Conservation (phyloP, 2,113 vertebrate genomes). For the Brachirus orientalis region DNA sequence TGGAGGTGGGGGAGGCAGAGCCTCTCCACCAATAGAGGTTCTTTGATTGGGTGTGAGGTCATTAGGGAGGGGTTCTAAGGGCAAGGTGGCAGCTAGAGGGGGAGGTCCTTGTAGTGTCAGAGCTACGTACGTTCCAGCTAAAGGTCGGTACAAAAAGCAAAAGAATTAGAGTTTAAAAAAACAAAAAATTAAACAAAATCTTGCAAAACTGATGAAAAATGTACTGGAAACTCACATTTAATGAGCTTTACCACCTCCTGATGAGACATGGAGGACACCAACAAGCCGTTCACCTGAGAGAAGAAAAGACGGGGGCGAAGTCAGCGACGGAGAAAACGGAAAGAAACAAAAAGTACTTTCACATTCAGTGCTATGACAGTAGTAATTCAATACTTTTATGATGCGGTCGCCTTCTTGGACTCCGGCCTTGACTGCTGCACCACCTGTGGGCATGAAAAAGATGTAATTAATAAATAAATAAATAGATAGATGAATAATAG, state of each 20-base stretch:
- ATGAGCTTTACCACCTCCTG: conserved; percentile 96
- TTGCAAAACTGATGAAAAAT: not conserved
- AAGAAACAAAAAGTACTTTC: not conserved
- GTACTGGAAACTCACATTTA: conserved; percentile 86
- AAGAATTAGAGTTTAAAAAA: not conserved
- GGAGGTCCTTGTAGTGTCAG: conserved; percentile 91
- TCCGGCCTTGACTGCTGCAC: conserved; percentile 93
- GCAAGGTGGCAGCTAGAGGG: conserved; percentile 67
- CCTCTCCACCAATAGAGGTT: conserved; percentile 57
- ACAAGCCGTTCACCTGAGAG: conserved; percentile 90
- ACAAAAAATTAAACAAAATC: not conserved
- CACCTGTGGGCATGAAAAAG: conserved; percentile 76
- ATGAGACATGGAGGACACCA: conserved; percentile 94
- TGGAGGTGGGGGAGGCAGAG: conserved; percentile 64
- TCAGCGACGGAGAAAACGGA: not conserved
- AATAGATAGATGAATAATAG: too few species aligned
- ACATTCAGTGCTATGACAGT: not conserved
- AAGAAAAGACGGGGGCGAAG: not conserved
- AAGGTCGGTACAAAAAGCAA: not conserved
- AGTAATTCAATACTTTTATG: conserved; percentile 86
- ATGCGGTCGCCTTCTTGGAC: conserved; percentile 96
- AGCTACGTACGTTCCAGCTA: conserved; percentile 91
- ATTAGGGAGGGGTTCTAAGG: conserved; percentile 73
- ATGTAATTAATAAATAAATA: too few species aligned
- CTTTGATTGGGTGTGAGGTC: conserved; percentile 75